These are phyloP conservation scores for Pholis gunnellus DNA, from an alignment of 2,113 vertebrate genomes.

Conservation along the genomic window DNA sequence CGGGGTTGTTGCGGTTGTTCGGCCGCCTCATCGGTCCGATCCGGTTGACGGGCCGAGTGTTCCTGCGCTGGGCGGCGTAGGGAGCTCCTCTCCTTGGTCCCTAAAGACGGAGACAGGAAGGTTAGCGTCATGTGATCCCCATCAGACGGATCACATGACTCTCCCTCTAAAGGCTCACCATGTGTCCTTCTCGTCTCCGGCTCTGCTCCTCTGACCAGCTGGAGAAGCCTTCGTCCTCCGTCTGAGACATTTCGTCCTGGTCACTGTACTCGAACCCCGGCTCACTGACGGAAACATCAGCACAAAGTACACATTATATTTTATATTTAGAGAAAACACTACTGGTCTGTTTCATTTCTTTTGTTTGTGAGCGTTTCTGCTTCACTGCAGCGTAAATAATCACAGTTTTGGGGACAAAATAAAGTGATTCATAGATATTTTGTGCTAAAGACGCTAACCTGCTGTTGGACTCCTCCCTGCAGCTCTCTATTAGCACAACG, in stretches of 20 bases:
- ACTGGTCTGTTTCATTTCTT: background rate
- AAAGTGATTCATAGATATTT: too few relatives aligned
- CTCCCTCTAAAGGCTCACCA: slow-evolving; percentile 35
- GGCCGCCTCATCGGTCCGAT: slow-evolving; percentile 43
- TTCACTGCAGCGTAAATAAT: too few relatives aligned
- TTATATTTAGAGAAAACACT: too few relatives aligned
- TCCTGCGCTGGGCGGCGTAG: slow-evolving; percentile 44
- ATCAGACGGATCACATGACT: rapidly evolving
- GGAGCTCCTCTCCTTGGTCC: slow-evolving; percentile 47
- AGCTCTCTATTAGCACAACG: background rate
- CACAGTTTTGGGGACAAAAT: too few relatives aligned
- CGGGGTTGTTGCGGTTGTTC: slow-evolving; percentile 41
- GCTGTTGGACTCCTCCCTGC: background rate
- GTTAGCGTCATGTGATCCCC: background rate
- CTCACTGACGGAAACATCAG: slow-evolving; percentile 46
- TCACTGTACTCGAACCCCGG: background rate
- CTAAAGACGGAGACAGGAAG: slow-evolving; percentile 28
- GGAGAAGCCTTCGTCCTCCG: slow-evolving; percentile 39
- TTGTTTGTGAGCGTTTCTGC: too few relatives aligned
- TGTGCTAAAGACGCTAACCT: too few relatives aligned
- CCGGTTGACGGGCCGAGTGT: slow-evolving; percentile 28
- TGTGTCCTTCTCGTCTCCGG: slow-evolving; percentile 46
- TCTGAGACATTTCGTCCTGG: background rate
- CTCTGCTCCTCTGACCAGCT: slow-evolving; percentile 34
- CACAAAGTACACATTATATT: background rate